Evolutionary conservation across 2,113 vertebrate species (phyloP).

Genomic region (Lagopus muta): DNA sequence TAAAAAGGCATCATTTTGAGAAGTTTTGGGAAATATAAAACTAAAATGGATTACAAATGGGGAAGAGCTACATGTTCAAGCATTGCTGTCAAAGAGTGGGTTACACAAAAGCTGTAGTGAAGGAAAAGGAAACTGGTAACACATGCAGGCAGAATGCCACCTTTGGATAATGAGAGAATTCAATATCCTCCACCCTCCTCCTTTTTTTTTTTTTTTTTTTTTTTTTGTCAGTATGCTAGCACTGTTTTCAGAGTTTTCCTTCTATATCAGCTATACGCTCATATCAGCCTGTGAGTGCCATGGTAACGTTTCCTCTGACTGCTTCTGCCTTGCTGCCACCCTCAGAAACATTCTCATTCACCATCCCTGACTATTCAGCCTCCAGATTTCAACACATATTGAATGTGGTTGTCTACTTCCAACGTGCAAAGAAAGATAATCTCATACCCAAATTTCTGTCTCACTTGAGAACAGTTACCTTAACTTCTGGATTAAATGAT

Average conservation of each 20-base stretch:
- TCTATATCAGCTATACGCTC: conserved; percentile 18
- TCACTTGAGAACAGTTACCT: background rate
- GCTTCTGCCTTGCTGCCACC: conserved; percentile 31
- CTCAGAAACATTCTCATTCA: conserved; percentile 64
- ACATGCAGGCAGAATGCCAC: background rate
- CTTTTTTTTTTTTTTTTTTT: too few relatives aligned
- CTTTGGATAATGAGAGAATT: conserved; percentile 30
- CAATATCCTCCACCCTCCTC: background rate
- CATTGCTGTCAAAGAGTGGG: background rate
- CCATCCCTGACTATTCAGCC: conserved; percentile 41
- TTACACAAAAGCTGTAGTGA: conserved; percentile 6
- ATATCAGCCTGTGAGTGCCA: conserved; percentile 30
- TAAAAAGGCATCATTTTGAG: background rate
- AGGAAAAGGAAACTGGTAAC: conserved; percentile 20
- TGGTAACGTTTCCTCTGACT: conserved; percentile 42
- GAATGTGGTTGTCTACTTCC: conserved; percentile 22
- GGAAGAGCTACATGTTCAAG: background rate
- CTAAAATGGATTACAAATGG: background rate
- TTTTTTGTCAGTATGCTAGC: background rate
- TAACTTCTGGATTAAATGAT: conserved; percentile 10
- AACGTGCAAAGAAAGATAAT: background rate
- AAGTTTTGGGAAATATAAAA: background rate
- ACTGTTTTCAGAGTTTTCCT: conserved; percentile 12
- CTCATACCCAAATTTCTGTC: conserved; percentile 31
- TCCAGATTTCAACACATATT: conserved; percentile 28